Evolutionary conservation across 1,140 invertebrate species (phyloP).

Genomic region (Hyposmocoma kahamanoa): DNA sequence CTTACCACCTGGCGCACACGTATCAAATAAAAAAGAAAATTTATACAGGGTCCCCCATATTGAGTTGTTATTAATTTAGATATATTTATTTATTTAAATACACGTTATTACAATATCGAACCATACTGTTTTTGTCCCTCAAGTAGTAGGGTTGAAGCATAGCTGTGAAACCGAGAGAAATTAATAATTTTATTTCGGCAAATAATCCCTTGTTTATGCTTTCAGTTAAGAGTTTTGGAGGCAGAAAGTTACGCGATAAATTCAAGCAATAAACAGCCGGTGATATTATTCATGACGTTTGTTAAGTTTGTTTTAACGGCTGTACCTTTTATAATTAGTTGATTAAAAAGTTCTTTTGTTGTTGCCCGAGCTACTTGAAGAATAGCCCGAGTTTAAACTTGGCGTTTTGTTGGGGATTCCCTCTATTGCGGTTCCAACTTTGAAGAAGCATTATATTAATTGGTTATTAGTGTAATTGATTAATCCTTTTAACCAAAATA

Average conservation of each 20-base stretch:
- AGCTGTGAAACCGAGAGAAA: constrained; percentile 13
- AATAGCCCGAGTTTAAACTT: not conserved
- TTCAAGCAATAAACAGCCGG: constrained; percentile 55
- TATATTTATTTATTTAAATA: not conserved
- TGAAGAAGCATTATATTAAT: too few relatives aligned
- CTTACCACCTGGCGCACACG: too few relatives aligned
- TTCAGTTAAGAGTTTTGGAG: constrained; percentile 54
- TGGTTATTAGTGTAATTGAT: too few relatives aligned
- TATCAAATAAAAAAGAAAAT: not conserved
- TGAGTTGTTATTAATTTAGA: not conserved
- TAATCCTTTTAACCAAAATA: too few relatives aligned
- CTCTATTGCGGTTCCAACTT: too few relatives aligned
- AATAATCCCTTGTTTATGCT: constrained; percentile 53
- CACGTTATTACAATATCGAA: not conserved
- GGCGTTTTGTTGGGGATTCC: too few relatives aligned
- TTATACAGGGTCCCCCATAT: not conserved
- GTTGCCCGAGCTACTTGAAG: constrained; percentile 7
- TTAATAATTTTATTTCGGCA: constrained; percentile 48
- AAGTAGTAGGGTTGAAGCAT: not conserved
- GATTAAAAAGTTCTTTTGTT: constrained; percentile 35
- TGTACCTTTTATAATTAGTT: constrained; percentile 37
- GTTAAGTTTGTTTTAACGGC: constrained; percentile 49
- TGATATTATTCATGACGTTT: constrained; percentile 62
- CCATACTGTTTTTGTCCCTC: not conserved
- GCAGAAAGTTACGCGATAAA: constrained; percentile 55